phyloP scores from a whole-genome alignment of 2,113 vertebrate genomes.

The Pseudorhombus dupliciocellatus region DNA sequence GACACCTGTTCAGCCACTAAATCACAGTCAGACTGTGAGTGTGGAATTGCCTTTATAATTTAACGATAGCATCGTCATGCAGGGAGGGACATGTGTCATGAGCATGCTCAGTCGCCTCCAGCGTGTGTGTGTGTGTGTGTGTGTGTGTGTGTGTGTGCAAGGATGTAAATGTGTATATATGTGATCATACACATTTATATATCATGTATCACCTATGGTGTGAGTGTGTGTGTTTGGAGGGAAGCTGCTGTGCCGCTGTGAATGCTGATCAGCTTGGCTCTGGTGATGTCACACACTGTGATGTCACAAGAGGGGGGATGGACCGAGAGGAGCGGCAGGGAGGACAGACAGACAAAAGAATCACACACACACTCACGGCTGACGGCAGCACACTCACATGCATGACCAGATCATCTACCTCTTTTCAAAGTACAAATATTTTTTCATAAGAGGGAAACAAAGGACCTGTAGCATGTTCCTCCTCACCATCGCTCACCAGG shows the following conservation, averaged over 20 bases:
- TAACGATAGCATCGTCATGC: slow-evolving; percentile 64
- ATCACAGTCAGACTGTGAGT: slow-evolving; percentile 22
- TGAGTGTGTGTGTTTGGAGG: slow-evolving; percentile 43
- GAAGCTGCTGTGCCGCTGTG: slow-evolving; percentile 65
- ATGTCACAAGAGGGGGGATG: slow-evolving; percentile 65
- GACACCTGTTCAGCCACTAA: slow-evolving; percentile 6
- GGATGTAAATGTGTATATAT: slow-evolving; percentile 18
- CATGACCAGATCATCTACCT: background rate
- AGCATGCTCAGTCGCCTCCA: slow-evolving; percentile 66
- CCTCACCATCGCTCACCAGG: slow-evolving; percentile 58
- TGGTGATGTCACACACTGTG: slow-evolving; percentile 77
- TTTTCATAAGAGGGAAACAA: background rate
- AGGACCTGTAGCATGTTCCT: slow-evolving; percentile 18
- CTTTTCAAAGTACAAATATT: slow-evolving; percentile 13
- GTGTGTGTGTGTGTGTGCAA: slow-evolving; percentile 17
- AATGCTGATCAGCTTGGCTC: slow-evolving; percentile 74
- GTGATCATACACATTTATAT: background rate
- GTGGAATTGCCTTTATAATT: slow-evolving; percentile 37
- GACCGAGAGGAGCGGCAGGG: slow-evolving; percentile 23
- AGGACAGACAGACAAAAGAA: slow-evolving; percentile 66
- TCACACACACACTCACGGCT: slow-evolving; percentile 19
- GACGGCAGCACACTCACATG: slow-evolving; percentile 11
- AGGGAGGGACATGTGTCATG: slow-evolving; percentile 54
- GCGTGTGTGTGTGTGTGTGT: background rate
- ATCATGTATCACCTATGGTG: background rate